Conservation (phyloP, 2,797 vertebrate species). For the Rhinella marina region DNA sequence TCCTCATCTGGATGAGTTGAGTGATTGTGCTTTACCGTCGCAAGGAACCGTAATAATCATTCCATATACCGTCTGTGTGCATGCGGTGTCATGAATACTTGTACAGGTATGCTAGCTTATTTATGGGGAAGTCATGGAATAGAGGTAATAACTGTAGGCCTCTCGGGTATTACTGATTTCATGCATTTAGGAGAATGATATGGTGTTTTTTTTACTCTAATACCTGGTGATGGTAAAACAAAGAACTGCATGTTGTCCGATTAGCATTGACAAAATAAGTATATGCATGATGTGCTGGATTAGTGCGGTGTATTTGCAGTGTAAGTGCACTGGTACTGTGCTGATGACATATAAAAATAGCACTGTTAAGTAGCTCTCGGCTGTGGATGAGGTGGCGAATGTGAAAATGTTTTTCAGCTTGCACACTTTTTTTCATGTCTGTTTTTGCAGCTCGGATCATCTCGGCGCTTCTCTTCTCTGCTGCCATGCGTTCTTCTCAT, state of each 20-base stretch:
- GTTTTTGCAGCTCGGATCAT: conserved; percentile 42
- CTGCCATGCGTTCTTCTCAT: conserved; percentile 26
- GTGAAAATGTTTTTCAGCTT: conserved; percentile 46
- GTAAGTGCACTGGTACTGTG: conserved; percentile 39
- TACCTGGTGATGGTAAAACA: conserved; percentile 36
- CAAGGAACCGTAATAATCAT: not conserved
- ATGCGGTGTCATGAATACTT: not conserved
- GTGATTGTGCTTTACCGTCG: not conserved
- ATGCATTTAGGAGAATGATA: conserved; percentile 29
- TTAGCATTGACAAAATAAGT: conserved; percentile 52
- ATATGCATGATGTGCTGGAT: conserved; percentile 31
- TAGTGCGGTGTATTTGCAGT: conserved; percentile 5
- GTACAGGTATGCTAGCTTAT: not conserved
- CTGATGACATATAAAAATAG: conserved; percentile 58
- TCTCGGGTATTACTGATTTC: not conserved
- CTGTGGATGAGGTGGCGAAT: conserved; percentile 36
- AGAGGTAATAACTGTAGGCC: not conserved
- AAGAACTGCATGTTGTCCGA: conserved; percentile 19
- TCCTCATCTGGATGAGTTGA: conserved; percentile 33
- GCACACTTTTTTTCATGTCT: conserved; percentile 34
- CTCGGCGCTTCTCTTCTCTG: not conserved
- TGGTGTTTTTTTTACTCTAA: conserved; percentile 10
- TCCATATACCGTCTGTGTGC: not conserved
- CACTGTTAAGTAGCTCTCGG: conserved; percentile 44
- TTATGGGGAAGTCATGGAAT: conserved; percentile 4